These are phyloP conservation scores for Orthosia incerta DNA, from an alignment of 2,888 invertebrate species.

Conservation along the genomic window DNA sequence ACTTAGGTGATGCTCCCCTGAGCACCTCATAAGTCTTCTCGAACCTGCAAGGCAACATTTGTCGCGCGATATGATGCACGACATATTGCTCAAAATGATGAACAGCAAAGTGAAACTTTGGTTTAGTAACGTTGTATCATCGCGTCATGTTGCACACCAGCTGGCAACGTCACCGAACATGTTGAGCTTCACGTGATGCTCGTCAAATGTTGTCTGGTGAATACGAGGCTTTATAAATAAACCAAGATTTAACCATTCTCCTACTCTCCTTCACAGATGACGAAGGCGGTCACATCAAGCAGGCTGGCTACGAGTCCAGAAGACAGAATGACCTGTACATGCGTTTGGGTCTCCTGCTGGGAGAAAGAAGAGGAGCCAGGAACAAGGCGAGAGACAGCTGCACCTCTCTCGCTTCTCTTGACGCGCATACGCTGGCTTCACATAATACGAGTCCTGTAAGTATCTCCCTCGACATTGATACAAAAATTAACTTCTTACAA, in stretches of 20 bases:
- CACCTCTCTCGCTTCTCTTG: constrained; percentile 91
- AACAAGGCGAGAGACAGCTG: constrained; percentile 88
- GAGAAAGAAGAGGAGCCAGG: constrained; percentile 91
- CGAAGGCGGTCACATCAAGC: constrained; percentile 93
- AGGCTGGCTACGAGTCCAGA: constrained; percentile 87
- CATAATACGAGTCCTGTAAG: constrained; percentile 95
- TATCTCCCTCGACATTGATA: constrained; percentile 13
- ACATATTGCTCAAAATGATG: too few species aligned
- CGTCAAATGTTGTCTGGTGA: too few species aligned
- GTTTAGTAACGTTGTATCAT: too few species aligned
- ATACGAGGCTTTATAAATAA: background rate
- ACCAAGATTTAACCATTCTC: background rate
- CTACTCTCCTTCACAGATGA: constrained; percentile 90
- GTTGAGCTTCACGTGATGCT: too few species aligned
- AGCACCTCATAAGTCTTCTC: too few species aligned
- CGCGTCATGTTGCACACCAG: too few species aligned
- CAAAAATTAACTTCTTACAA: too few species aligned
- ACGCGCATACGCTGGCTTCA: constrained; percentile 93
- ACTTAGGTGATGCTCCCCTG: too few species aligned
- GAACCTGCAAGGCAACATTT: too few species aligned
- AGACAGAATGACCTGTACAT: constrained; percentile 95
- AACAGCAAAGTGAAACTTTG: too few species aligned
- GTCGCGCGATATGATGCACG: too few species aligned
- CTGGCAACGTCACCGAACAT: too few species aligned
- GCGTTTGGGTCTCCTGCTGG: constrained; percentile 95